phyloP scores from a whole-genome alignment of 2,888 invertebrate genomes.

The Onchidella celtica region DNA sequence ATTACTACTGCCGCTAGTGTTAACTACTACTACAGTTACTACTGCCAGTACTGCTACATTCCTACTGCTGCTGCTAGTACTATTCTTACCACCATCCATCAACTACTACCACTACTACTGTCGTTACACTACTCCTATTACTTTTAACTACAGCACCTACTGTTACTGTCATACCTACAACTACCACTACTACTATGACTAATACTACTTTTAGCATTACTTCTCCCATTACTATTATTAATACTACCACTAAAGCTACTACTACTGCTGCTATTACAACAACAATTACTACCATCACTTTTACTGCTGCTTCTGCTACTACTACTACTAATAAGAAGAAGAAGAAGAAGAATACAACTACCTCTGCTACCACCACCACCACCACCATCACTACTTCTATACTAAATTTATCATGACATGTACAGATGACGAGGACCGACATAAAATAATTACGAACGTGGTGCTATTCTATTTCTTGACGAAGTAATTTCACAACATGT shows the following conservation, averaged over 20 bases:
- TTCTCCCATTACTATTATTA: slow-evolving; percentile 6
- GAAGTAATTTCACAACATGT: no score
- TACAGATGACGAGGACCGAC: no score
- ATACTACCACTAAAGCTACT: slow-evolving; percentile 4
- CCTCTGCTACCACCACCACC: slow-evolving; percentile 33
- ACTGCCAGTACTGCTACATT: neutral
- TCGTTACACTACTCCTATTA: no score
- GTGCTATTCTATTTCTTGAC: no score
- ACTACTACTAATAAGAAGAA: slow-evolving; percentile 16
- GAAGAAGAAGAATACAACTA: neutral
- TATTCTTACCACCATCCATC: neutral
- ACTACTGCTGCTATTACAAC: neutral
- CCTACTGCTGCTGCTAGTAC: neutral
- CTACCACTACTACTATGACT: slow-evolving; percentile 12
- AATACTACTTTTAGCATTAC: slow-evolving; percentile 19
- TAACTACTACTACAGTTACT: neutral
- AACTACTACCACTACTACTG: no score
- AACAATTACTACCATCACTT: slow-evolving; percentile 1
- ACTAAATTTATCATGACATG: no score
- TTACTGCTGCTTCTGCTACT: slow-evolving; percentile 14
- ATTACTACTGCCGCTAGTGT: no score
- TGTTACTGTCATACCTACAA: slow-evolving; percentile 9
- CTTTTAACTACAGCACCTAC: neutral
- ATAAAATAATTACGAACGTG: no score
- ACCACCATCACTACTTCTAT: slow-evolving; percentile 33